Base-by-base conservation (phyloP, 2,113 vertebrate species). In the Harpagus bidentatus region DNA sequence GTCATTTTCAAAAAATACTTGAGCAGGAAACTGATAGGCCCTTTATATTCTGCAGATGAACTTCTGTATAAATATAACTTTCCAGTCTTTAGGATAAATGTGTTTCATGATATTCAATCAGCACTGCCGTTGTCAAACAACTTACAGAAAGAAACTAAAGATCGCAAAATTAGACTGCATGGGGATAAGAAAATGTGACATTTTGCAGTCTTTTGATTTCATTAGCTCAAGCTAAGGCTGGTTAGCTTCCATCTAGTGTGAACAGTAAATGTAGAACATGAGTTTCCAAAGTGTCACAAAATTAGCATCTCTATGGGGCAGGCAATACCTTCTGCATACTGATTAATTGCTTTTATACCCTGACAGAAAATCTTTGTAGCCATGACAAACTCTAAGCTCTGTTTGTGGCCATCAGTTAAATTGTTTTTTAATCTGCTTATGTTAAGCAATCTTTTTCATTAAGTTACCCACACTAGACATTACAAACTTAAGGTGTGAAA, bases 241-340 rank as follows among this genome's bases (percentile, higher is more conserved):
- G 98, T 98, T 70, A 36, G 92, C 93, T 95, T 97, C 98, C 98
- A 98, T 90, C 92, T 96, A 97, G 97, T 97, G 97, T 97, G 98
- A 98, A 95, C 97, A 98, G 98, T 97, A 97, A 98, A 98, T 98
- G 98, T 98, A 98, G 98, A 99, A 98, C 98, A 98, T 94, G 95
- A 95, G 94, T 97, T 97, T 97, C 96, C 96, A 96, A 97, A 98
- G 98, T 98, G 95, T 96, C 96, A 97, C 98, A 90, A 97, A 96
- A 99, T 99, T 99, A 98, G 98, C 99, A 99, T 99, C 98, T 99
- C 98, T 98, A 99, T 98, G 98, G 98, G 96, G 97, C 95, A 93
- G 96, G 98, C 96, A 97, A 95, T 97, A 94, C 98, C 97, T 97
- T 97, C 98, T 98, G 99, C 98, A 99, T 99, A 99, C 98, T 98